Base-by-base conservation (phyloP, 2,113 vertebrate species). In the Platichthys flesus region DNA sequence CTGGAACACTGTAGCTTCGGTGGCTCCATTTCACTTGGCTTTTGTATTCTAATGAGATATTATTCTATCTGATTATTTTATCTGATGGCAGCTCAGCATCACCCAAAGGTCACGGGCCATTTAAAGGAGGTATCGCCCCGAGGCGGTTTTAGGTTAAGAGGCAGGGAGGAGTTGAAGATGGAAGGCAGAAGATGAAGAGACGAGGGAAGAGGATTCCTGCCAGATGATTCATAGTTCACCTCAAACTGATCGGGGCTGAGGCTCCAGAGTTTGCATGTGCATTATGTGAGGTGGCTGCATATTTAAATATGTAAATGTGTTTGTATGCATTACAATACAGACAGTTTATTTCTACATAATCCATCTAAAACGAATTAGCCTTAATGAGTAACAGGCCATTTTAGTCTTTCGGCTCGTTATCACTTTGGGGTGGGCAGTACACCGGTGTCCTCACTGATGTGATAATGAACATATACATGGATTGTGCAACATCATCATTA, bases 1-100 rank as follows among this genome's bases (percentile, higher is more conserved):
- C 37, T 84, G 73, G 56, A 69, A 78, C 24, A 7, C 31, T 31
- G 31, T 31, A 55, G 74, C 67, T 59, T 58, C 13, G 10, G 54
- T 40, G 26, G 61, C 54, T 67, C 49, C 54, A 51, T 73, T 74
- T 82, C 24, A 61, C 79, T 68, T 55, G 47, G 67, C 71, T 55
- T 52, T 82, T 83, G 71, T 81, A 78, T 73, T 75, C 58, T 81
- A 86, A 91, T 79, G 59, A 79, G 64, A 88, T 74, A 65, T 83
- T 87, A 90, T 89, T 87, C 24, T 24, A 24, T 24, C 2, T 24
- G 24, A 24, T 24, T 24, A 24, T 24, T 24, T 24, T 24, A 2
- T 24, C 12, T 84, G 55, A 76, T 82, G 73, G 84, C 20, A 9
- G 58, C 71, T 59, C 70, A 75, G 79, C 68, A 77, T 66, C 70